Evolutionary conservation across 2,113 vertebrate genomes (phyloP), one percentile per base, ranked within the genome.

Genomic region (Corythornis cristatus): DNA sequence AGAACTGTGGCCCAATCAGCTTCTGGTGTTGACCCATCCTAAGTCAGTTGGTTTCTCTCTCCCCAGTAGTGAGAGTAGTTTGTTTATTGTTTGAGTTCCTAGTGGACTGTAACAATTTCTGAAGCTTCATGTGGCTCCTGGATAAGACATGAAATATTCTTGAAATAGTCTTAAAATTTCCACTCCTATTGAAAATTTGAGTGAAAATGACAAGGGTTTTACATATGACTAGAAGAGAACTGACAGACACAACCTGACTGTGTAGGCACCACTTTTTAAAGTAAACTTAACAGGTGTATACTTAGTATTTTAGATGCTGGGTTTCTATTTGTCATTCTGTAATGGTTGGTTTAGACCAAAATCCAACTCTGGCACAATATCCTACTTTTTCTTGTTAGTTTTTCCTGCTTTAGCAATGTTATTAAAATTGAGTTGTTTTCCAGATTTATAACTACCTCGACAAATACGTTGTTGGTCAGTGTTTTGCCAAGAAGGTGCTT

Each of bases 381-480:
- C 7, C 26, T 66, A 0, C 9, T 56, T 19, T 31, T 56, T n/a
- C 9, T 31, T 53, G 72, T 67, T 42, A 37, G 7, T 6, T 64
- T 23, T 64, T 11, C 15, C 54, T 93, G 29, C 51, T 72, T 50
- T n/a, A 56, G 56, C 58, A 87, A 11, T 23, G 15, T 80, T 83
- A 71, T 33, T 95, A 75, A 94, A 71, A 67, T 10, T 9, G 61
- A 83, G n/a, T 86, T 85, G 4, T 94, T 78, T 98, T 97, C 83
- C 97, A 99, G 99, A 99, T 99, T 95, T 99, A 98, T 96, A 98
- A 99, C 97, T 99, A 99, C 98, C 98, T 99, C 85, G 99, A 99
- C 97, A 99, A 99, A 95, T 99, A 99, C 2, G 99, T 99, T 91
- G 99, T 99, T 93, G 99, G 99, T 93, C 99, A 99, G 96, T 99